Evolutionary conservation across 2,888 invertebrate species (phyloP), one percentile per base, ranked within the genome.

Genomic region (Coecobrya sp.): DNA sequence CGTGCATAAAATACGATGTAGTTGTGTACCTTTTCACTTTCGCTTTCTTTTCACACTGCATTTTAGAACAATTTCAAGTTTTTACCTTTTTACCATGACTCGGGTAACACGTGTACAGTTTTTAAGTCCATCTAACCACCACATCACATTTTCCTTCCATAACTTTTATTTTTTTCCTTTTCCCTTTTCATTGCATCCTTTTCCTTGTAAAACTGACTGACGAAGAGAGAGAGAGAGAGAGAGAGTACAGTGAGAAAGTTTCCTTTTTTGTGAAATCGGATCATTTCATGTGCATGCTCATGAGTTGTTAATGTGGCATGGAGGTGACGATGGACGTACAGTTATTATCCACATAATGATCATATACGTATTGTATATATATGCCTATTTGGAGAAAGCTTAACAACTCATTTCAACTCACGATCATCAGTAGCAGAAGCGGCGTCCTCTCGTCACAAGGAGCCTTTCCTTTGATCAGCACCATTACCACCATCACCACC

Each of bases 381-480:
- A 45, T n/a, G n/a, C 42, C 22, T 5, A 79, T 55, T 49, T 76
- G 25, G 49, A 68, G 68, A 73, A 73, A 73, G 70, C 70, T 42
- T 73, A 13, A 49, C 25, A 22, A 45, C 49, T 79, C 79, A 55
- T 79, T 79, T 52, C 52, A 22, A 55, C 45, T 79, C 55, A 79
- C 19, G 52, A 79, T 30, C 52, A 49, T 76, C 25, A 55, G 25
- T n/a, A 52, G 25, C 19, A n/a, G 55, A 1, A 49, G 49, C 30
- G 11, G 16, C 59, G 65, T 84, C 36, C 16, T 27, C 65, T 27
- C 65, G 79, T 76, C 86, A 81, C 79, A 68, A 86, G 55, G 55
- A 59, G 49, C 10, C 85, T 42, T 86, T 81, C 70, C 89, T 92
- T 94, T 93, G 92, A 93, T 89, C 84, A 92, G 84, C 76, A 59